A percentile compares a stretch with the other conserved stretches of the same genome.
These are phyloP conservation scores for Scopus umbretta DNA, from an alignment of 2,113 vertebrate genomes.

Conservation along the genomic window DNA sequence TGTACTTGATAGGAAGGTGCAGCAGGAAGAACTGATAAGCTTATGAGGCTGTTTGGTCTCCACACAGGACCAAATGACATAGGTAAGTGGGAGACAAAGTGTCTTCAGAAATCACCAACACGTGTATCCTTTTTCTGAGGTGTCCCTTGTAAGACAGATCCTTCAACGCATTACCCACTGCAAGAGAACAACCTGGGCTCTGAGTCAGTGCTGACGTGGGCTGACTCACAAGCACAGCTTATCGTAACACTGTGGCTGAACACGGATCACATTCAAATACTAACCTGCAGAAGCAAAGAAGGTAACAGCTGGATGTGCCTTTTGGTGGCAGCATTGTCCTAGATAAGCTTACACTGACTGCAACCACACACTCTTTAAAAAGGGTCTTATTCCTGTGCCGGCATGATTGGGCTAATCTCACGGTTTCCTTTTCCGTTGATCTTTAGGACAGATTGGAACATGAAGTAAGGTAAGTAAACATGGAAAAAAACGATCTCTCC, in stretches of 20 bases:
- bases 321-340: slow-evolving; percentile 58
- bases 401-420: neutral
- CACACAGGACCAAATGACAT: neutral
- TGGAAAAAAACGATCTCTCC: neutral
- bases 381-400: neutral
- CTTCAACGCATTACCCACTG: neutral
- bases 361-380: neutral
- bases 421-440: neutral
- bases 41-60: neutral
- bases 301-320: neutral
- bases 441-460: neutral
- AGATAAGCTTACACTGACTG: neutral
- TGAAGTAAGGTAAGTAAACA: neutral
- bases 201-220: neutral
- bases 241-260: neutral
- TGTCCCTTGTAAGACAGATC: neutral
- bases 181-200: neutral
- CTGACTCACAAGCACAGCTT: neutral
- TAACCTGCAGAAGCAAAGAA: neutral
- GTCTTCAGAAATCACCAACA: neutral
- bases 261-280: neutral
- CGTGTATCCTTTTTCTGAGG: neutral
- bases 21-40: neutral
- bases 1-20: neutral
- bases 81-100: neutral